Evolutionary conservation across 1,140 invertebrate species (phyloP).

Genomic region (Carposina sasakii): DNA sequence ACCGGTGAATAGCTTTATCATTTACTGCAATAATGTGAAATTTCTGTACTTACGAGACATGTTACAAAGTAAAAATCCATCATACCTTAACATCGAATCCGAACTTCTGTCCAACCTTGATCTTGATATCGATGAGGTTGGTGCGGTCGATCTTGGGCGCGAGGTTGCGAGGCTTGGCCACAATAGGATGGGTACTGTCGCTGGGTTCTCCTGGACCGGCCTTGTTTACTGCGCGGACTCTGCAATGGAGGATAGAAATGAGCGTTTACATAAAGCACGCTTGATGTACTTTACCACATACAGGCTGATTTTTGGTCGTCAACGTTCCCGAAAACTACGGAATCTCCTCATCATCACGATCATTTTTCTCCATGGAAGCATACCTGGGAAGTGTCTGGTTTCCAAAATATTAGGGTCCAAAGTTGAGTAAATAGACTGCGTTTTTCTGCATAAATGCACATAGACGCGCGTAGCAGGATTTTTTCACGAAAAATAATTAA

Average conservation of each 20-base stretch:
- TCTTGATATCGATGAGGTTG: conserved; percentile 86
- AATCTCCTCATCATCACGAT: too few species aligned
- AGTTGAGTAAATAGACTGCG: too few species aligned
- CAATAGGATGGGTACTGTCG: conserved; percentile 88
- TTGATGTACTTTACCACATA: not conserved
- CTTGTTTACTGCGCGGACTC: conserved; percentile 92
- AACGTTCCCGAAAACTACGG: too few species aligned
- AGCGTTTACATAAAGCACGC: not conserved
- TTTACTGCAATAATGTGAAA: too few species aligned
- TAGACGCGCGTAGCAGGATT: too few species aligned
- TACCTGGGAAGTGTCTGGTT: not conserved
- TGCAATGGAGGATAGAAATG: conserved; percentile 51
- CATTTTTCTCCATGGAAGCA: not conserved
- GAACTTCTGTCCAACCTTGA: conserved; percentile 91
- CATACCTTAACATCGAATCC: conserved; percentile 73
- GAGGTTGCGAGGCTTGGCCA: conserved; percentile 90
- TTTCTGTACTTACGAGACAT: too few species aligned
- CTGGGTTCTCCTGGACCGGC: conserved; percentile 95
- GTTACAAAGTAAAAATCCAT: conserved; percentile 5
- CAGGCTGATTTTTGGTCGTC: not conserved
- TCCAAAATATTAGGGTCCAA: too few species aligned
- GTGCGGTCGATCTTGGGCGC: conserved; percentile 92
- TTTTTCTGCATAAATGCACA: too few species aligned
- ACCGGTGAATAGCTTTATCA: too few species aligned
- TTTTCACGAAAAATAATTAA: too few species aligned